Base-by-base conservation (phyloP, 2,888 invertebrate genomes). In the Byasa hedistus region DNA sequence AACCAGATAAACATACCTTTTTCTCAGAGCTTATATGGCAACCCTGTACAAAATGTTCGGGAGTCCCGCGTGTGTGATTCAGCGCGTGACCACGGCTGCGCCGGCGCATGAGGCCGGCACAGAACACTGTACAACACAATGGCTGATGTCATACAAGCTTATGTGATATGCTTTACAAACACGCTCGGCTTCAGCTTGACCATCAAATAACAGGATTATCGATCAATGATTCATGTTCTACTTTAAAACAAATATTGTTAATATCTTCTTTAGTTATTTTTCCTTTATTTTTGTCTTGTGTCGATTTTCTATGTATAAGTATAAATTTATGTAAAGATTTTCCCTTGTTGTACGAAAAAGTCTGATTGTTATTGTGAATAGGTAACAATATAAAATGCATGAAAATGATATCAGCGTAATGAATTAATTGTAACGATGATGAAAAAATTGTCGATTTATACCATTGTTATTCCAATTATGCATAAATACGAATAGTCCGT, bases 121-220 rank as follows among this genome's bases (percentile, higher is more conserved):
- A 27, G 72, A 76, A 78, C 82, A 84, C 83, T 87, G 86, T 84
- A 81, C 75, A 70, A 78, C 78, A 87, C 88, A 89, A 86, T 85
- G 76, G 84, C 79, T 85, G 85, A 85, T 86, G 86, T 87, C 87
- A 87, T 84, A 79, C 80, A 72, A 68, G 74, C 70, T 76, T 76
- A 72, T 79, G 79, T 82, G 82, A 81, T 82, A 75, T 76, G 78
- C 73, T 79, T 79, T 76, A 74, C 77, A 76, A 75, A 74, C 75
- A 74, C 73, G 71, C 72, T 61, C 61, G 66, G 67, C 72, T 69
- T 72, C 63, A 65, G 65, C 60, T 70, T 55, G 54, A 57, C 58
- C 62, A 36, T 19, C 60, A 24, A 59, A 58, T 67, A 67, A 67
- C 63, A 63, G 63, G 62, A 60, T 68, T 72, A 64, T 68, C 70